Base-by-base conservation (phyloP, 1,140 invertebrate species). In the Drosophila aff. region DNA sequence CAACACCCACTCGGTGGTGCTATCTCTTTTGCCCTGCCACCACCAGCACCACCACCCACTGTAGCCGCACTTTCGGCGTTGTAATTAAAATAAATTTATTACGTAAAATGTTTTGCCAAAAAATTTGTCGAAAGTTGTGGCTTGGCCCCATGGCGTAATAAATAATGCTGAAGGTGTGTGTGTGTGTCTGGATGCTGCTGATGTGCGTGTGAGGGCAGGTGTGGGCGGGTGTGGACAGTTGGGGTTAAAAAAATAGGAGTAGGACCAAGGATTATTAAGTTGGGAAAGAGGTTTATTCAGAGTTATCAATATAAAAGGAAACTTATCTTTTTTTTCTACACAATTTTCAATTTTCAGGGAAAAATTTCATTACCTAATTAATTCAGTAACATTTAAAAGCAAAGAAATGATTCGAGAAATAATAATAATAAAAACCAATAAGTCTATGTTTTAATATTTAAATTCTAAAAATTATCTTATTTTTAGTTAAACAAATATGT, bases 41-140 rank as follows among this genome's bases (percentile, higher is more conserved):
- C 47, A 26, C 36, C 55, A 18, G 11, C 43, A 44, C 43, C 43
- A 11, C 13, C 43, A 47, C 47, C 28, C 31, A 31, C 23, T 26
- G 18, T 50, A 23, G 57, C 67, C 76, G 59, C 69, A 62, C 73
- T 84, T 84, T 89, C 82, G 85, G 85, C 81, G 86, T 82, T 89
- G 85, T 89, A 89, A 89, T 89, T 89, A 89, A 89, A 89, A 89
- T 89, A 89, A 89, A 89, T 89, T 89, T 89, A 89, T 89, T 90
- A 90, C 85, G 85, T 83, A 89, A 89, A 89, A 90, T 89, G 81
- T 89, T 89, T 89, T 90, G 77, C 84, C 76, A 89, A 87, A 89
- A 89, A 89, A 87, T 87, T 89, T 90, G 84, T 89, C 84, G 82
- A 89, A 89, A 89, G 76, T 87, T 86, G 83, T 80, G 76, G 75